These are phyloP conservation scores for Ptychochromis oligacanthus DNA, from an alignment of 2,113 vertebrate species.

Conservation along the genomic window DNA sequence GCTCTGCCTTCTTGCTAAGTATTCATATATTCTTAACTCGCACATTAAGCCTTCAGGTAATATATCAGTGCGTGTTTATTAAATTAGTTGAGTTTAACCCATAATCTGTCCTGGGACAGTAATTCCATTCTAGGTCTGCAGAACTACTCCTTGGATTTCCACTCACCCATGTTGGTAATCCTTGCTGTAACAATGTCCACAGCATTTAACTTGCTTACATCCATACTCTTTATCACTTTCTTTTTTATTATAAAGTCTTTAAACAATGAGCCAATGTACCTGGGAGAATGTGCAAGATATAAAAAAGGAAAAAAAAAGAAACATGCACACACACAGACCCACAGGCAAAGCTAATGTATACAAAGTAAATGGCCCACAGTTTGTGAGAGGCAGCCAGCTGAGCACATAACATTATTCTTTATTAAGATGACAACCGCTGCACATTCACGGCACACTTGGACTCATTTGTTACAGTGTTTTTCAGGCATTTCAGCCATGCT, in stretches of 20 bases:
- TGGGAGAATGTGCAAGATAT: not conserved
- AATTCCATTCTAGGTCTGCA: not conserved
- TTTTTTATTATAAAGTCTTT: slow-evolving; percentile 37
- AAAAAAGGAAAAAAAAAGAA: not conserved
- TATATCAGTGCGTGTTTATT: not conserved
- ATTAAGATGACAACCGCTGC: slow-evolving; percentile 47
- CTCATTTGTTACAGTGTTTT: slow-evolving; percentile 53
- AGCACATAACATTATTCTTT: slow-evolving; percentile 56
- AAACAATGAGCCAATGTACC: slow-evolving; percentile 16
- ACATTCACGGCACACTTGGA: slow-evolving; percentile 29
- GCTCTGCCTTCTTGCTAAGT: not conserved
- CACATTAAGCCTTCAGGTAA: not conserved
- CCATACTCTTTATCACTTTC: slow-evolving; percentile 15
- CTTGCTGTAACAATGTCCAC: not conserved
- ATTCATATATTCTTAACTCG: not conserved
- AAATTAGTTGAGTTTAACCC: not conserved
- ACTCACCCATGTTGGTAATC: not conserved
- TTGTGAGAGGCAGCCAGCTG: slow-evolving; percentile 34
- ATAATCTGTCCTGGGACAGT: not conserved
- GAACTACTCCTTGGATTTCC: not conserved
- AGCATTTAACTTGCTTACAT: not conserved
- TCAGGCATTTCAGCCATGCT: slow-evolving; percentile 15
- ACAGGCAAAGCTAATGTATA: slow-evolving; percentile 28
- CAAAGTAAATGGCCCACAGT: slow-evolving; percentile 29
- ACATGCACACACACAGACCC: not conserved